Conservation (phyloP, 2,113 vertebrate genomes). For the Cebus imitator region DNA sequence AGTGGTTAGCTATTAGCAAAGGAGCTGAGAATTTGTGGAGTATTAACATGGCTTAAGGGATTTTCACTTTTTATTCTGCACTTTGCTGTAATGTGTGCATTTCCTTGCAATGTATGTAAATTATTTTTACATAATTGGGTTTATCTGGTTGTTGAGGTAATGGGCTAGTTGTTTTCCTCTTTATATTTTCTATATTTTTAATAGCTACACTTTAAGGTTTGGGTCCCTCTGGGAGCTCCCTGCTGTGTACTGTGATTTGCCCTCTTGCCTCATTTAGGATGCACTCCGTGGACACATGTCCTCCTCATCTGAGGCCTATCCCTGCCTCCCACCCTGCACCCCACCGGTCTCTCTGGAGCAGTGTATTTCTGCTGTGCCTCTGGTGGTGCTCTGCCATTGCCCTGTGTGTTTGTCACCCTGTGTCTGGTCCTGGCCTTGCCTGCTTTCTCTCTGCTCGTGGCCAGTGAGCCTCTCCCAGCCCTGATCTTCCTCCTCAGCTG, state of each 20-base stretch:
- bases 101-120: not conserved
- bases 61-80: not conserved
- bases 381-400: fast-evolving
- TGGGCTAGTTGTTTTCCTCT: not conserved
- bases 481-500: not conserved
- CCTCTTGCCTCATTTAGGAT: not conserved
- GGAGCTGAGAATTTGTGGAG: not conserved
- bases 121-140: not conserved
- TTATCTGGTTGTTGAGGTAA: not conserved
- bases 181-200: not conserved
- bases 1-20: not conserved
- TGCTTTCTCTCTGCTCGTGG: not conserved
- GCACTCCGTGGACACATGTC: too few species aligned
- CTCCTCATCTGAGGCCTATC: too few species aligned
- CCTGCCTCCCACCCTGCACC: not conserved
- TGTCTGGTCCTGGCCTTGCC: not conserved
- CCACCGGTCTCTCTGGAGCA: not conserved
- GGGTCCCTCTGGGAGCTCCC: not conserved
- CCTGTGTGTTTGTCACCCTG: not conserved
- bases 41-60: not conserved
- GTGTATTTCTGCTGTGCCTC: not conserved
- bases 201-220: not conserved
- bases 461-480: not conserved
- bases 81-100: not conserved
- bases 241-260: too few species aligned